phyloP scores from a whole-genome alignment of 2,113 vertebrate species.

The Pelodiscus sinensis region DNA sequence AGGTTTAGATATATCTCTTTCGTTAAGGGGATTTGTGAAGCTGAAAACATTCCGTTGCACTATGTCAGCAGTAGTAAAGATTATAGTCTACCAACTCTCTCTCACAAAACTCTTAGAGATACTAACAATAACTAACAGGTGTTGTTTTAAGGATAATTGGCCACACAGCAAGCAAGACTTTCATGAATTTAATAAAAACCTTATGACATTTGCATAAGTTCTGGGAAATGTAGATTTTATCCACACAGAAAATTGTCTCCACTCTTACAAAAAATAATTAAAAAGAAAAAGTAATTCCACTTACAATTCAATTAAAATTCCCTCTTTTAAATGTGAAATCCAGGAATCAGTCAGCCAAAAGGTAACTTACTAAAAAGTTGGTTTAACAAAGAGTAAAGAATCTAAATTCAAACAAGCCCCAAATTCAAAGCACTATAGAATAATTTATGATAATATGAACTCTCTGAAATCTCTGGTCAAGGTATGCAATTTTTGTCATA shows the following conservation, averaged over 20 bases:
- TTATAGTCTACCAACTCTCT: not conserved
- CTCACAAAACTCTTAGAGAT: not conserved
- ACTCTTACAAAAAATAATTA: not conserved
- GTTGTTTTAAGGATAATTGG: not conserved
- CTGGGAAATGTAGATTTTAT: not conserved
- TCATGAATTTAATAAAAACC: not conserved
- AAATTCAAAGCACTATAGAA: slow-evolving; percentile 9
- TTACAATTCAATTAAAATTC: not conserved
- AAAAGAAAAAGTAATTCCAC: not conserved
- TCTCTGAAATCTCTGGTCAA: no score
- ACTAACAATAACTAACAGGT: not conserved
- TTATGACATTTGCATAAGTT: not conserved
- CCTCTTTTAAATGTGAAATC: not conserved
- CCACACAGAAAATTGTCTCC: not conserved
- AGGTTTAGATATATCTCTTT: not conserved
- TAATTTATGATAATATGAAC: not conserved
- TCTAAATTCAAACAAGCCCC: slow-evolving; percentile 2
- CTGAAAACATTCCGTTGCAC: not conserved
- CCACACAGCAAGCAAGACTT: not conserved
- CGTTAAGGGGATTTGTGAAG: not conserved
- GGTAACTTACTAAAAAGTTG: not conserved
- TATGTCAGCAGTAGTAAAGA: not conserved
- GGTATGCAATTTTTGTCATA: no score
- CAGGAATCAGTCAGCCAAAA: not conserved
- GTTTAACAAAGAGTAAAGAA: not conserved